Evolutionary conservation across 2,888 invertebrate genomes (phyloP).

Genomic region (Drosophila subsilvestris): DNA sequence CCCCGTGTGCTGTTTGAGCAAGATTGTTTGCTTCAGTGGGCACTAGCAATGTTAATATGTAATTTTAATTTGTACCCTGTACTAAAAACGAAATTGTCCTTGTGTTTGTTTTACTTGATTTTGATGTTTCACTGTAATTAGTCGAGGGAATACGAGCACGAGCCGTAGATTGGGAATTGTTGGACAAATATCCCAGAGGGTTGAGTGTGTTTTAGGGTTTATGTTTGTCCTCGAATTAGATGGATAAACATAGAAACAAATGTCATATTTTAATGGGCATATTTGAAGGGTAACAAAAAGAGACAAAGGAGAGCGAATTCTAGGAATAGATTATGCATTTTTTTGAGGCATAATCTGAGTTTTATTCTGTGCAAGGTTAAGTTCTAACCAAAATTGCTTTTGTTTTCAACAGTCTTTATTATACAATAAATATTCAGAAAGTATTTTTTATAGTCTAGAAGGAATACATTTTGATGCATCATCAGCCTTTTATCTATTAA

Average conservation of each 20-base stretch:
- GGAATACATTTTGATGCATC: not conserved
- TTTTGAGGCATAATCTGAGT: not conserved
- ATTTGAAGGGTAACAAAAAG: too few relatives aligned
- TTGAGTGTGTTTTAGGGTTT: constrained; percentile 3
- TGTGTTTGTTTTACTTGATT: constrained; percentile 64
- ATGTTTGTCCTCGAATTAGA: constrained; percentile 5
- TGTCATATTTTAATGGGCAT: not conserved
- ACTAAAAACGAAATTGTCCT: constrained; percentile 63
- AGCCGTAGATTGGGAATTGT: constrained; percentile 13
- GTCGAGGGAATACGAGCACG: constrained; percentile 29
- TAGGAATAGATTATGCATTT: too few relatives aligned
- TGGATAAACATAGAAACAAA: not conserved
- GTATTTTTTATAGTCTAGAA: too few relatives aligned
- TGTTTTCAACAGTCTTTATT: too few relatives aligned
- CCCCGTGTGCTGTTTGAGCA: constrained; percentile 20
- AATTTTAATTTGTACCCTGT: constrained; percentile 71
- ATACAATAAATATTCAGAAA: too few relatives aligned
- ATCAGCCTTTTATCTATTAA: not conserved
- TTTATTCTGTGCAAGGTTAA: not conserved
- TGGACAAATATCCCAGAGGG: constrained; percentile 12
- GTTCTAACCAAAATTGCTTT: too few relatives aligned
- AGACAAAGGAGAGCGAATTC: not conserved
- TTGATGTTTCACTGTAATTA: constrained; percentile 33
- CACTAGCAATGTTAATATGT: constrained; percentile 60
- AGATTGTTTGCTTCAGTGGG: constrained; percentile 53